Percentiles rank a stretch among this genome's conserved stretches.
phyloP scores from a whole-genome alignment of 2,797 vertebrate genomes.

The Cossypha heuglini region DNA sequence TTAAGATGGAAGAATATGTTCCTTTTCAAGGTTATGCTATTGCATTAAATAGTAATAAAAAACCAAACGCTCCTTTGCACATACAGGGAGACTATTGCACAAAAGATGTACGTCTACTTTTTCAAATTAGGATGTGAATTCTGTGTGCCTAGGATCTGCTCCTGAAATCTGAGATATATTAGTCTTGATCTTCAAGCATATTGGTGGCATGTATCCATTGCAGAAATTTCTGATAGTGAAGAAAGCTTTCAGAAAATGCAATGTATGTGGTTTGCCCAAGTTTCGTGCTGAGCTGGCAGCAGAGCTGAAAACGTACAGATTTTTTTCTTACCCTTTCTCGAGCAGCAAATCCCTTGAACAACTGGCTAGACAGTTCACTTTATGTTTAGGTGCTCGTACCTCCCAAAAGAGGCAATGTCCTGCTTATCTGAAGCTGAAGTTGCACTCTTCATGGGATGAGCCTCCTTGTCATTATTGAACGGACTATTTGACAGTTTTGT shows the following conservation, averaged over 20 bases:
- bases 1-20: not conserved
- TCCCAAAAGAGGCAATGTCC: not conserved
- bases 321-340: not conserved
- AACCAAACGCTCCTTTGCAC: not conserved
- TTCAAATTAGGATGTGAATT: not conserved
- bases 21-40: not conserved
- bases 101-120: not conserved
- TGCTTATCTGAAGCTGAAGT: not conserved
- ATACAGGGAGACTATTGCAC: not conserved
- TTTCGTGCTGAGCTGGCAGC: fast-evolving
- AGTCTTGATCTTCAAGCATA: not conserved
- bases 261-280: not conserved
- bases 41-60: not conserved
- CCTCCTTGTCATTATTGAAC: not conserved
- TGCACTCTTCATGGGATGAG: not conserved
- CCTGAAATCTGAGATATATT: not conserved
- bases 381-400: not conserved
- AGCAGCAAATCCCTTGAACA: not conserved
- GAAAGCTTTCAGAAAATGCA: not conserved
- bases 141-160: not conserved
- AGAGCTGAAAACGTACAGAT: not conserved
- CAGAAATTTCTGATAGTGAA: not conserved
- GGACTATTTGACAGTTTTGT: not conserved
- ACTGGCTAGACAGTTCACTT: not conserved
- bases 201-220: not conserved